Percentiles rank a stretch among this genome's conserved stretches.
These are phyloP conservation scores for Notarius quadriscutis DNA, from an alignment of 2,113 vertebrate genomes.

Conservation along the genomic window DNA sequence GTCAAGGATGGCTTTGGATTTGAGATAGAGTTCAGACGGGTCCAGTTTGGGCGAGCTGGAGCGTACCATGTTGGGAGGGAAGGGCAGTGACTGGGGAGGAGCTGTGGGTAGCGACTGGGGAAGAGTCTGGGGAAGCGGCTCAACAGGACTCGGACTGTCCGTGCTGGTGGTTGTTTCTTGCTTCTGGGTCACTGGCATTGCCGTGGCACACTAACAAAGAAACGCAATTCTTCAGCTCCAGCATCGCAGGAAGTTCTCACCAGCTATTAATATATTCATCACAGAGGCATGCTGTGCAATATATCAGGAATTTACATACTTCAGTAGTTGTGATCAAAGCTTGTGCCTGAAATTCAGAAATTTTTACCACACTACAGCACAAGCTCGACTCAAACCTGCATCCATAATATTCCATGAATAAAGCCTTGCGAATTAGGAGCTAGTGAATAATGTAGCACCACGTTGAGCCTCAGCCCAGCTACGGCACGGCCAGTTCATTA, in stretches of 20 bases:
- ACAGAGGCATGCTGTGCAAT: not conserved
- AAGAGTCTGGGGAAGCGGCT: conserved; percentile 66
- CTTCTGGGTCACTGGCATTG: conserved; percentile 58
- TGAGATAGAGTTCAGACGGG: conserved; percentile 93
- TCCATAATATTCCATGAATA: not conserved
- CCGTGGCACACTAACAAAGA: conserved; percentile 40
- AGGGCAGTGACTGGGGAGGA: conserved; percentile 79
- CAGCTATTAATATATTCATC: not conserved
- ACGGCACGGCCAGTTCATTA: conserved; percentile 11
- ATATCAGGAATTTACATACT: not conserved
- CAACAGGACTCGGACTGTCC: conserved; percentile 72
- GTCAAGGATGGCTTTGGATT: conserved; percentile 88
- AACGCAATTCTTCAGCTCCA: not conserved
- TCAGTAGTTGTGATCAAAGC: conserved; percentile 13
- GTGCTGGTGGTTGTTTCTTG: conserved; percentile 79
- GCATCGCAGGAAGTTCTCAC: not conserved
- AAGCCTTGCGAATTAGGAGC: not conserved
- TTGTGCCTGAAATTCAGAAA: not conserved
- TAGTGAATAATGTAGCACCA: conserved; percentile 39
- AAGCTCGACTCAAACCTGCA: not conserved
- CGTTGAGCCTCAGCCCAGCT: not conserved
- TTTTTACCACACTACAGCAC: not conserved
- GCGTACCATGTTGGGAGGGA: conserved; percentile 74
- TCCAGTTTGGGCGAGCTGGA: conserved; percentile 89
- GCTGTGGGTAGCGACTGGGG: conserved; percentile 59